Base-by-base conservation (phyloP, 1,140 invertebrate genomes). In the Drosophila bocqueti region DNA sequence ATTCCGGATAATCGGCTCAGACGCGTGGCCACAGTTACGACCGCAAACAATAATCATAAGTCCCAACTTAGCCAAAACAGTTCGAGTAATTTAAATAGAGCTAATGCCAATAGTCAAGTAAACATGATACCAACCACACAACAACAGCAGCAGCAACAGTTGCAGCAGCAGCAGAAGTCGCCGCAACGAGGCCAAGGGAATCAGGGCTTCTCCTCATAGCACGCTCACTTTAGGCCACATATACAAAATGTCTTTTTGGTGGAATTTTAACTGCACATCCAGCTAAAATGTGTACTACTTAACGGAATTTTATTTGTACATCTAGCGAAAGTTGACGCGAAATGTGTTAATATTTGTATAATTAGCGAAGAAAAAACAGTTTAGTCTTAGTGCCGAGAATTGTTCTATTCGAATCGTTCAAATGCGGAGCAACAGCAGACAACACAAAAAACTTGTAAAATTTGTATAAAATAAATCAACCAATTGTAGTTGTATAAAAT, bases 1-100 rank as follows among this genome's bases (percentile, higher is more conserved):
- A 90, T 90, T 82, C 85, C 85, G 58, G 85, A 90, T 76, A 90
- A 90, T 85, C 85, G 85, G 68, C 79, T 90, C 26, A 85, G 85
- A 90, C 85, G 85, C 43, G 85, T 91, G 63, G 81, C 85, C 82
- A 90, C 85, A 50, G 79, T 90, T 61, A 79, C 86, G 67, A 82
- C 86, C 79, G 79, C 86, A 61, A 69, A 60, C 55, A 90, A 91
- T 82, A 90, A 90, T 73, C 75, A 79, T 80, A 90, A 90, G 76
- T 77, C 86, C 73, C 85, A 85, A 74, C 49, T 76, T 72, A 74
- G 85, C 85, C 85, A 90, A 90, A 90, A 79, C 72, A 83, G 71
- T 64, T 61, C 47, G 47, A 89, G 63, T 75, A 83, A 83, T 68
- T 76, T 65, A 67, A 61, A 80, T 59, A 68, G 66, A 42, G 62